phyloP scores from a whole-genome alignment of 1,140 invertebrate species.

The Hyles euphorbiae region DNA sequence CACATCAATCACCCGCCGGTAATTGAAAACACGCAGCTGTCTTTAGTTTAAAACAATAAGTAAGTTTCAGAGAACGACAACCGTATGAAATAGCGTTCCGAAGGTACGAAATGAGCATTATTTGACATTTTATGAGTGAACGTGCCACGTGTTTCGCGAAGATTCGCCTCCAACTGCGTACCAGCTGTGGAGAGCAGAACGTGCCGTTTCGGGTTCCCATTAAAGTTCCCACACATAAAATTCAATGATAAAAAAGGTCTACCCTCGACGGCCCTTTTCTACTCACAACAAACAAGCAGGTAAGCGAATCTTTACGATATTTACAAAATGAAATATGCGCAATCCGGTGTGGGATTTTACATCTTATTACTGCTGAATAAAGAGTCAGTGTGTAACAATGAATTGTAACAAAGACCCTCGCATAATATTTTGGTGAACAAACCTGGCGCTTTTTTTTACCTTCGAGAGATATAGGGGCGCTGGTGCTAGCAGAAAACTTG shows the following conservation, averaged over 20 bases:
- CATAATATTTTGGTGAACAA: conserved; percentile 29
- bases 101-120: conserved; percentile 3
- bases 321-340: conserved; percentile 54
- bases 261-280: conserved; percentile 50
- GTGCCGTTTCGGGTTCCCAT: conserved; percentile 62
- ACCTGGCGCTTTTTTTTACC: conserved; percentile 33
- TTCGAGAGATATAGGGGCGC: conserved; percentile 21
- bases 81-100: conserved; percentile 4
- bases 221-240: conserved; percentile 72
- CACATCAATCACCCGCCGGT: conserved; percentile 55
- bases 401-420: conserved; percentile 29
- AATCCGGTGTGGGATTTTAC: conserved; percentile 47
- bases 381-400: conserved; percentile 36
- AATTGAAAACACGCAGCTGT: conserved; percentile 63
- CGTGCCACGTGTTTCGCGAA: conserved; percentile 53
- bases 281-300: conserved; percentile 70
- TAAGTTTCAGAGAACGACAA: conserved; percentile 2
- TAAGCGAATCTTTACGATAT: conserved; percentile 68
- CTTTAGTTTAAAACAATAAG: conserved; percentile 36
- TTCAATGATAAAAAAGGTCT: conserved; percentile 63
- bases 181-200: conserved; percentile 63
- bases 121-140: conserved; percentile 31
- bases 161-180: conserved; percentile 48
- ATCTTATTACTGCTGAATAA: conserved; percentile 47
- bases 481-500: background rate